These are phyloP conservation scores for Sebastes jordani DNA, from an alignment of 2,797 vertebrate species.

Conservation along the genomic window DNA sequence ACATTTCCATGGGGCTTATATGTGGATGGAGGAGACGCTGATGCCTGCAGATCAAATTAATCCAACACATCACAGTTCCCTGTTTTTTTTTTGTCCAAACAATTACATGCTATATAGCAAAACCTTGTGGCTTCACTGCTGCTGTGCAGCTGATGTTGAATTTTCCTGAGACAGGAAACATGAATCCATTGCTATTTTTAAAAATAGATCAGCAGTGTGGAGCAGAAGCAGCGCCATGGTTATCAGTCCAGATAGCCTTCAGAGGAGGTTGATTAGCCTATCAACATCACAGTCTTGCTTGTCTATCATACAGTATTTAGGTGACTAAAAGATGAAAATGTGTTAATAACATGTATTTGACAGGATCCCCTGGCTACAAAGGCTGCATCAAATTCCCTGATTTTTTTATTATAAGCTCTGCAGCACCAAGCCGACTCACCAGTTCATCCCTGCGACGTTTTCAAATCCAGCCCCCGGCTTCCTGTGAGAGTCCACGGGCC, in stretches of 20 bases:
- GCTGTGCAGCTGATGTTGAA: neutral
- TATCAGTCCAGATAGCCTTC: slow-evolving; percentile 3
- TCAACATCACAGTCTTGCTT: slow-evolving; percentile 13
- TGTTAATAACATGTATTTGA: neutral
- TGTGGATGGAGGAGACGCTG: slow-evolving; percentile 8
- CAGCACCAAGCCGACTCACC: slow-evolving; percentile 65
- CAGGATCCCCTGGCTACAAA: neutral
- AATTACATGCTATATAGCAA: neutral
- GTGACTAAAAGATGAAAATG: neutral
- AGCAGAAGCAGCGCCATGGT: slow-evolving; percentile 4
- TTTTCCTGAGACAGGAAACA: neutral
- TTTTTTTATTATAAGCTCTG: neutral
- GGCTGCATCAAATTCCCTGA: neutral
- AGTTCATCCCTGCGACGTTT: slow-evolving; percentile 63
- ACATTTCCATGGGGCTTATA: slow-evolving; percentile 19
- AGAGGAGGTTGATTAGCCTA: slow-evolving; percentile 59
- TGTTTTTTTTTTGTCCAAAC: neutral
- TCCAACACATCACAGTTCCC: slow-evolving; percentile 10
- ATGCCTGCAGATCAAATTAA: slow-evolving; percentile 41
- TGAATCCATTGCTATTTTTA: neutral
- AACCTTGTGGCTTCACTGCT: neutral
- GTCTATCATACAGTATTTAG: neutral
- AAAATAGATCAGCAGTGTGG: neutral
- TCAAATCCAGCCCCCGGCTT: slow-evolving; percentile 77
- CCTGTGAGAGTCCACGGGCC: slow-evolving; percentile 54